Conservation (phyloP, 2,113 vertebrate species). For the Nothoprocta perdicaria region DNA sequence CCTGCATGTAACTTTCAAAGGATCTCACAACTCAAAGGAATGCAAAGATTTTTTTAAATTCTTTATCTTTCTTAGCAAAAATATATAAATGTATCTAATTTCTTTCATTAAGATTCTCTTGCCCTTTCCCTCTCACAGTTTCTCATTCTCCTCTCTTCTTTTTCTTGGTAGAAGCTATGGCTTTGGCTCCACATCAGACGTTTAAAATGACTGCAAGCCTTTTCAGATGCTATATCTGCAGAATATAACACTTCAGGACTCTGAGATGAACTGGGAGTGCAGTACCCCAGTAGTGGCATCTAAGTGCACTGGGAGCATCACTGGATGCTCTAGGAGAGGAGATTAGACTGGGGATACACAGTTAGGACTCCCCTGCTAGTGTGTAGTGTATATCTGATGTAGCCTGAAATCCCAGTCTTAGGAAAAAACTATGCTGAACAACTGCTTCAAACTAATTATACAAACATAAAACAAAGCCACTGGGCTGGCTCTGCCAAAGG, state of each 20-base stretch:
- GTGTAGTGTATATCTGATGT: not conserved
- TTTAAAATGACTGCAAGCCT: not conserved
- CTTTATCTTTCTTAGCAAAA: not conserved
- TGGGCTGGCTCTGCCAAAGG: not conserved
- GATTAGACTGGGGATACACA: rapidly evolving
- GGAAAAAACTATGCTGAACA: not conserved
- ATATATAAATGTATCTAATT: not conserved
- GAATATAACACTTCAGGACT: not conserved
- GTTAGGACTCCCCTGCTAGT: not conserved
- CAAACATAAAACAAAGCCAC: not conserved
- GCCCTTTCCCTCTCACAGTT: not conserved
- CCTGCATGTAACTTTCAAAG: not conserved
- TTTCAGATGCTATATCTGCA: not conserved
- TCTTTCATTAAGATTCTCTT: not conserved
- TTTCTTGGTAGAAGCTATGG: not conserved
- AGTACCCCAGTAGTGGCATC: not conserved
- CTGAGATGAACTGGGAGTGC: not conserved
- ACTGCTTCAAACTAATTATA: not conserved
- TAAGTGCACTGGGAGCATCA: not conserved
- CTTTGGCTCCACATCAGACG: not conserved
- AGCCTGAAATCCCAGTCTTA: not conserved
- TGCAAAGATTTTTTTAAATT: not conserved
- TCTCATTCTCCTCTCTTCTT: not conserved
- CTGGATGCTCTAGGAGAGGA: not conserved
- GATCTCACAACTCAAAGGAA: not conserved